phyloP scores from a whole-genome alignment of 2,888 invertebrate species.

The Leptopilina syphax region DNA sequence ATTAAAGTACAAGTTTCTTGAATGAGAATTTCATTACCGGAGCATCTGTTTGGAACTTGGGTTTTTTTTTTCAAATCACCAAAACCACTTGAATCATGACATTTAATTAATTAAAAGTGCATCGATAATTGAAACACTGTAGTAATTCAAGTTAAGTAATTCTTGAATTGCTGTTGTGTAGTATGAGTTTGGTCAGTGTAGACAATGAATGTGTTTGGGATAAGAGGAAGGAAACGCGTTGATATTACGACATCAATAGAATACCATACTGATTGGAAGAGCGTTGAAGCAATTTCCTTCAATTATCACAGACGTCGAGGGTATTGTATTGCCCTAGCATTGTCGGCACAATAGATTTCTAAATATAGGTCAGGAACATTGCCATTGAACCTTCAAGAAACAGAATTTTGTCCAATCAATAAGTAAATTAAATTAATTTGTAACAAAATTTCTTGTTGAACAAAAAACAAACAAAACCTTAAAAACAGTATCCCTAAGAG shows the following conservation, averaged over 20 bases:
- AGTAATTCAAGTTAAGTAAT: no score
- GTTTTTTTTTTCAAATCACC: not conserved
- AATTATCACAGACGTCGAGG: conserved; percentile 67
- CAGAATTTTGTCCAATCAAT: conserved; percentile 21
- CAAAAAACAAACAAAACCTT: no score
- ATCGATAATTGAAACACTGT: not conserved
- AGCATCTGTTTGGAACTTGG: not conserved
- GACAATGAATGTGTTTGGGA: conserved; percentile 1
- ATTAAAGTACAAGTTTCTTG: conserved; percentile 33
- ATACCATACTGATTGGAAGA: conserved; percentile 68
- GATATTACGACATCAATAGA: conserved; percentile 52
- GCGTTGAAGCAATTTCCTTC: conserved; percentile 70
- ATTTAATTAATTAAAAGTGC: no score
- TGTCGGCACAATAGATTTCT: conserved; percentile 63
- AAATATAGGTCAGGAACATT: conserved; percentile 55
- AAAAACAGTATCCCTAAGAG: no score
- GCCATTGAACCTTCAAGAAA: conserved; percentile 38
- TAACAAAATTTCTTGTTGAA: not conserved
- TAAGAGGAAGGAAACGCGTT: conserved; percentile 31
- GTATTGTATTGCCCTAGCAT: conserved; percentile 51
- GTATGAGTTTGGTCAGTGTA: not conserved
- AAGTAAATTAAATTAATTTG: not conserved
- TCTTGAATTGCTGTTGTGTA: no score
- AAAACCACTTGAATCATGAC: not conserved
- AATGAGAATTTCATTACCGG: conserved; percentile 11